Conservation (phyloP, 1,140 invertebrate species). For the Drosophila sproati region DNA sequence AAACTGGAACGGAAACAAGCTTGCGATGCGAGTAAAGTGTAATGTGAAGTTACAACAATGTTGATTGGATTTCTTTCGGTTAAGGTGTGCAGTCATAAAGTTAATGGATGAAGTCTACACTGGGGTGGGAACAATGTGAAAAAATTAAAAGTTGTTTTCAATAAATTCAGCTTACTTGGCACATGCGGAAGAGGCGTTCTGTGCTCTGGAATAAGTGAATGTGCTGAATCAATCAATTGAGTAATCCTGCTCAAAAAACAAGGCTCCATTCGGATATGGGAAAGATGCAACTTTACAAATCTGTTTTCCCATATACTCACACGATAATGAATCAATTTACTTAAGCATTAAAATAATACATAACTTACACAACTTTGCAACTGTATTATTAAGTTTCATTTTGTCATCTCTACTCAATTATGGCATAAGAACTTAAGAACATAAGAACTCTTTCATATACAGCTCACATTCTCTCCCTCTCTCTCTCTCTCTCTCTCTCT, state of each 20-base stretch:
- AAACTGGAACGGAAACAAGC: slow-evolving; percentile 26
- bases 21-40: slow-evolving; percentile 14
- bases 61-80: slow-evolving; percentile 58
- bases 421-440: slow-evolving; percentile 16
- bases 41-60: slow-evolving; percentile 35
- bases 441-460: slow-evolving; percentile 20
- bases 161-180: too few species aligned
- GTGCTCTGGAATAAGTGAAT: too few species aligned
- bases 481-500: neutral
- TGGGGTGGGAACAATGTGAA: neutral
- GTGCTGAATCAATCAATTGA: too few species aligned
- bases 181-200: too few species aligned
- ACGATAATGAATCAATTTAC: too few species aligned
- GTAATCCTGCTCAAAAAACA: too few species aligned
- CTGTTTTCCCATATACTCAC: neutral
- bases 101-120: slow-evolving; percentile 25
- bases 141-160: too few species aligned
- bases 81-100: slow-evolving; percentile 42
- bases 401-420: slow-evolving; percentile 15
- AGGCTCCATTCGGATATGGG: neutral
- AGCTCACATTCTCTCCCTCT: neutral
- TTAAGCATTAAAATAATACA: neutral
- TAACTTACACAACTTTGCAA: neutral
- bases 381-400: slow-evolving; percentile 1
- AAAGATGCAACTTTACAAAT: neutral